These are phyloP conservation scores for Antennarius striatus DNA, from an alignment of 2,113 vertebrate genomes.

Conservation along the genomic window DNA sequence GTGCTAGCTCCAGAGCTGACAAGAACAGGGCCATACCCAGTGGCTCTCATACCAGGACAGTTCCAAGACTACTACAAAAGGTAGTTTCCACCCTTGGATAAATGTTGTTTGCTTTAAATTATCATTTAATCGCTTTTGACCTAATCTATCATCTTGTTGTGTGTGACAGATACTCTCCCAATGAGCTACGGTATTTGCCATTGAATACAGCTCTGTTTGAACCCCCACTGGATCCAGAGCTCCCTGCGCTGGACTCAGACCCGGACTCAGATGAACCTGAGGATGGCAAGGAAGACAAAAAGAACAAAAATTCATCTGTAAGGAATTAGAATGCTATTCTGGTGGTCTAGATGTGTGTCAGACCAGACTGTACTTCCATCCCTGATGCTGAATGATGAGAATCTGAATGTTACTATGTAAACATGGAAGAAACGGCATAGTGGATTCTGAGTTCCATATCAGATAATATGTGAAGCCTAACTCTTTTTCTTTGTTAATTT, in stretches of 20 bases:
- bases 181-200: conserved; percentile 94
- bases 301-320: conserved; percentile 84
- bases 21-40: conserved; percentile 93
- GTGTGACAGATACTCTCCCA: conserved; percentile 89
- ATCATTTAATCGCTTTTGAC: not conserved
- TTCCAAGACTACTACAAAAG: conserved; percentile 99
- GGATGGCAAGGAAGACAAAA: conserved; percentile 87
- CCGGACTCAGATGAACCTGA: conserved; percentile 94
- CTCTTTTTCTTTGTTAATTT: not conserved
- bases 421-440: not conserved
- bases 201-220: conserved; percentile 96
- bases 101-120: not conserved
- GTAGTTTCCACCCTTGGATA: conserved; percentile 67
- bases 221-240: conserved; percentile 94
- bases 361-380: not conserved
- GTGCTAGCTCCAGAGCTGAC: conserved; percentile 91
- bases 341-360: not conserved
- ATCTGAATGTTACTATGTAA: not conserved
- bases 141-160: conserved; percentile 19
- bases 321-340: conserved; percentile 31
- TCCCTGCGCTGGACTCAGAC: conserved; percentile 92
- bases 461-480: not conserved
- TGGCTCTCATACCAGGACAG: conserved; percentile 97
- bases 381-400: not conserved
- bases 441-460: not conserved